Evolutionary conservation across 2,888 invertebrate genomes (phyloP).

Genomic region (Leptinotarsa peninsularis): DNA sequence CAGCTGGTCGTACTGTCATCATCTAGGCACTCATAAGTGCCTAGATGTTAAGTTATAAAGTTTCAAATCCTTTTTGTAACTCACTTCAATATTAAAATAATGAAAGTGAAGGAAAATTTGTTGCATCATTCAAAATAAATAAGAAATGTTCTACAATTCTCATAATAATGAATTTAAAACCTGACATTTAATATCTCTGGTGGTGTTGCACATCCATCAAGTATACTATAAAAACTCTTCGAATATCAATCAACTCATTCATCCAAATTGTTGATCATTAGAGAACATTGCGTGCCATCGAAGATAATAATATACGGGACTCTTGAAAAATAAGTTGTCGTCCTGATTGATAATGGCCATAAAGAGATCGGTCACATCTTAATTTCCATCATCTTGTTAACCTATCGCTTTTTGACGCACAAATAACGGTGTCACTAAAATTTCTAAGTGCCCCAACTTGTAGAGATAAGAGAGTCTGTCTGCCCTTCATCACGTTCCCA

Average conservation of each 20-base stretch:
- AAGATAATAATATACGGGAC: slow-evolving; percentile 16
- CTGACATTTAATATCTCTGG: no score
- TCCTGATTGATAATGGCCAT: slow-evolving; percentile 55
- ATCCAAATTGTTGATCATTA: slow-evolving; percentile 16
- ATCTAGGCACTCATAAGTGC: no score
- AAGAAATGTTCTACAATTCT: no score
- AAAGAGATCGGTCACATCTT: slow-evolving; percentile 59
- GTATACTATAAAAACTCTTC: neutral
- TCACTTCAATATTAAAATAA: no score
- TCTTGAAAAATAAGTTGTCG: slow-evolving; percentile 50
- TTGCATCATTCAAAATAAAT: no score
- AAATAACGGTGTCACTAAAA: slow-evolving; percentile 49
- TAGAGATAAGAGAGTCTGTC: slow-evolving; percentile 59
- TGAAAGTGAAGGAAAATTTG: no score
- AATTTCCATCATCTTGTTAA: slow-evolving; percentile 58
- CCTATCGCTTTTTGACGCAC: slow-evolving; percentile 54
- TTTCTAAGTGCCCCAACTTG: slow-evolving; percentile 62
- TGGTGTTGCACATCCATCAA: neutral
- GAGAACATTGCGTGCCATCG: slow-evolving; percentile 4
- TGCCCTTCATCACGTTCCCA: slow-evolving; percentile 42
- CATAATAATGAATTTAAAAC: no score
- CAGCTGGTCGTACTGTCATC: no score
- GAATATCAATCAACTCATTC: neutral
- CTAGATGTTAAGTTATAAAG: no score
- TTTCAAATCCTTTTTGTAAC: no score